These are phyloP conservation scores for Nannospalax galili DNA, from an alignment of 2,113 vertebrate species.

Conservation along the genomic window DNA sequence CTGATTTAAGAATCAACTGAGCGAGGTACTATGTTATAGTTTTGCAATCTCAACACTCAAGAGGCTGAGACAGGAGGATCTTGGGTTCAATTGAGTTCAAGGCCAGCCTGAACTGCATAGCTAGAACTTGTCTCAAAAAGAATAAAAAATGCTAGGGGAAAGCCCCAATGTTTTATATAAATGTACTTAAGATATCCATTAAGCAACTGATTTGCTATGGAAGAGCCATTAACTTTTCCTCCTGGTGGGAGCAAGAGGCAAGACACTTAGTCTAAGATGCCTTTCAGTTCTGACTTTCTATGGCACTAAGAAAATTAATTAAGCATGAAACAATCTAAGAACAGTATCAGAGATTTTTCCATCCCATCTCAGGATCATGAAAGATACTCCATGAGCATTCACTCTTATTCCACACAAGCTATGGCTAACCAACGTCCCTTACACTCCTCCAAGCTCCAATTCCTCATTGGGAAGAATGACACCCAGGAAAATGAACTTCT, in stretches of 20 bases:
- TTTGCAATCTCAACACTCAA: neutral
- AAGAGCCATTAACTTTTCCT: conserved; percentile 13
- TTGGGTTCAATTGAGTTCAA: neutral
- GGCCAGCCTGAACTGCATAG: neutral
- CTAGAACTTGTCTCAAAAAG: neutral
- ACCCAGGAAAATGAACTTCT: neutral
- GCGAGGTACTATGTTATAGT: neutral
- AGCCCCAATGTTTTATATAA: conserved; percentile 16
- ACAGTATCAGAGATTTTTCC: neutral
- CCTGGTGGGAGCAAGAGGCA: neutral
- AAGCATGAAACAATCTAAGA: conserved; percentile 55
- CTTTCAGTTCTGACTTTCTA: conserved; percentile 40
- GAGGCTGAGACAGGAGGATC: neutral
- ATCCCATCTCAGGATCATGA: neutral
- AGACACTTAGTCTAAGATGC: conserved; percentile 8
- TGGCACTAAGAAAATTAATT: conserved; percentile 38
- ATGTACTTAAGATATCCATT: neutral
- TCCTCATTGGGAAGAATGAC: neutral
- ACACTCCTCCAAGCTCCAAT: neutral
- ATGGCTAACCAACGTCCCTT: neutral
- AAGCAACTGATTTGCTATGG: conserved; percentile 28
- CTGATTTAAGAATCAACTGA: neutral
- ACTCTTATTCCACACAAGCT: neutral
- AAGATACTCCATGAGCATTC: neutral
- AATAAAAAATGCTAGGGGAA: neutral